Percentiles rank a stretch among this genome's conserved stretches.
phyloP scores from a whole-genome alignment of 2,797 vertebrate species.

The Trachops cirrhosus region DNA sequence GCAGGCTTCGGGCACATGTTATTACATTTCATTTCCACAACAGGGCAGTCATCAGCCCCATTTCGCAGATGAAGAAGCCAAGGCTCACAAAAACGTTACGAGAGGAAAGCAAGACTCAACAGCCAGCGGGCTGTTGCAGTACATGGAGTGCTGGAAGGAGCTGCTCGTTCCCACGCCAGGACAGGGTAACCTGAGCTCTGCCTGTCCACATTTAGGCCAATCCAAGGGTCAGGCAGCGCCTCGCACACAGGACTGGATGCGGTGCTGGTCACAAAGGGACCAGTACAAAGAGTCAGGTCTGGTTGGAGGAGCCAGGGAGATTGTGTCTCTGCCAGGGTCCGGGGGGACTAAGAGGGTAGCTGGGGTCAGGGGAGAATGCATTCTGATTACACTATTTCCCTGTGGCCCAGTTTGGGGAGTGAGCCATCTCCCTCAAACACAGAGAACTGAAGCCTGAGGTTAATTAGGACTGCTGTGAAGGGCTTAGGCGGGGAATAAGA shows the following conservation, averaged over 20 bases:
- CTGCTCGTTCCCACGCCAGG: neutral
- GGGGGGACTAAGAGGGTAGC: neutral
- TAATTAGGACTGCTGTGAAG: neutral
- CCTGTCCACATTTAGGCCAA: neutral
- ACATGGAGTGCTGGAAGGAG: neutral
- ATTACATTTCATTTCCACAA: neutral
- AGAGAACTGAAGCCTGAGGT: neutral
- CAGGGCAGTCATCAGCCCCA: neutral
- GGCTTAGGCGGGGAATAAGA: neutral
- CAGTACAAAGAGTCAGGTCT: fast-evolving
- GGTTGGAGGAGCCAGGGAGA: neutral
- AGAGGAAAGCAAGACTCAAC: neutral
- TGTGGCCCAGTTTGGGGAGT: neutral
- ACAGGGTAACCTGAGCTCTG: neutral
- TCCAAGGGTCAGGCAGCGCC: neutral
- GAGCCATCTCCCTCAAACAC: neutral
- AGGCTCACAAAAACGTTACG: neutral
- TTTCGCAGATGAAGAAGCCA: neutral
- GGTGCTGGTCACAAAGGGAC: too few relatives aligned
- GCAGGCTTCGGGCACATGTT: neutral
- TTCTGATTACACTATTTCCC: neutral
- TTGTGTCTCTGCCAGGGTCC: neutral
- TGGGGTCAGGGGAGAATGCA: neutral
- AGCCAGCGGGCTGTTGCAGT: neutral
- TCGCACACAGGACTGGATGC: neutral